Conservation (phyloP, 2,797 vertebrate genomes). For the Protosalanx chinensis region DNA sequence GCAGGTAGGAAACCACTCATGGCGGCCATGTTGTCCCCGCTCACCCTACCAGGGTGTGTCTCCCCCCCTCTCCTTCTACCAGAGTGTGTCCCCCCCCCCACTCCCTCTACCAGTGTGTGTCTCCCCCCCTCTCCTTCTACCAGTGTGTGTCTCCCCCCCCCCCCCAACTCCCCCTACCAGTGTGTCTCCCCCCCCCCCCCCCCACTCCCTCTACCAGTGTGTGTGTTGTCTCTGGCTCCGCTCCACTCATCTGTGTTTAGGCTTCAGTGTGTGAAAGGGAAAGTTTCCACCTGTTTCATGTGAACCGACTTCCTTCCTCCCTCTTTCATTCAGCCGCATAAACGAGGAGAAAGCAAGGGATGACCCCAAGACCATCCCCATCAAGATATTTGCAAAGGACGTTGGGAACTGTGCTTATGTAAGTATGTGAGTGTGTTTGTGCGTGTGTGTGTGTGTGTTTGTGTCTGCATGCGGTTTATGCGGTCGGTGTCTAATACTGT, state of each 20-base stretch:
- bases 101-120: too few species aligned
- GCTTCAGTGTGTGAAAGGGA: background rate
- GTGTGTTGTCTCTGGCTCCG: background rate
- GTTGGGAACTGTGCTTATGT: slow-evolving; percentile 88
- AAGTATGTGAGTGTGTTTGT: slow-evolving; percentile 57
- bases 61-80: too few species aligned
- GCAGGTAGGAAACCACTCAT: slow-evolving; percentile 73
- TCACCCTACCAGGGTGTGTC: too few species aligned
- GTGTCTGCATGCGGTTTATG: background rate
- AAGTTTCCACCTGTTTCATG: background rate
- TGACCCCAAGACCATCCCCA: slow-evolving; percentile 87
- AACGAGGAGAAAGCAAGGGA: slow-evolving; percentile 89
- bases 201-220: too few species aligned
- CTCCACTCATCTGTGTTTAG: background rate
- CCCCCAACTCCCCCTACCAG: too few species aligned
- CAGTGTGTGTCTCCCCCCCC: too few species aligned
- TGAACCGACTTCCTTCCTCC: background rate
- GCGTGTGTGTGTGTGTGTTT: slow-evolving; percentile 1
- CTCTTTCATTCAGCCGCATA: slow-evolving; percentile 73
- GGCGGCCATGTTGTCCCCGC: too few species aligned
- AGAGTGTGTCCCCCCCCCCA: too few species aligned
- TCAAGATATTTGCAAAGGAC: slow-evolving; percentile 93
- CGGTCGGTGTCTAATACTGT: background rate
- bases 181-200: too few species aligned
- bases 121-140: too few species aligned